Base-by-base conservation (phyloP, 2,888 invertebrate genomes). In the Serrognathus titanus region DNA sequence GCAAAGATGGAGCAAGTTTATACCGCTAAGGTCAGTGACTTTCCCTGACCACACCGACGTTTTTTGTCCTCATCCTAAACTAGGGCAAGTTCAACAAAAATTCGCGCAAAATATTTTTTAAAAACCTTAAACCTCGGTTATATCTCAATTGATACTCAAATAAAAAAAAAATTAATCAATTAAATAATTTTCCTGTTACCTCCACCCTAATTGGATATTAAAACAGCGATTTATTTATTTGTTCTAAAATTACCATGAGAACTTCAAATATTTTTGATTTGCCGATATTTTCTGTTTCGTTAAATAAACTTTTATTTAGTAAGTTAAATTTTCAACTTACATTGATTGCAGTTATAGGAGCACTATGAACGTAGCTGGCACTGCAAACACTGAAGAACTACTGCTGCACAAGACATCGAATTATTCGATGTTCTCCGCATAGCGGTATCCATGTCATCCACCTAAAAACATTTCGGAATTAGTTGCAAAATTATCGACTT, bases 361-460 rank as follows among this genome's bases (percentile, higher is more conserved):
- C 51, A 51, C 51, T 53, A 50, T 58, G 57, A 59, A 63, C 66
- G 69, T 66, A 66, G 71, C 66, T 65, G 62, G 65, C 74, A 72
- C 72, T 71, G 67, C 69, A 72, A 73, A 71, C 71, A 71, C 72
- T 67, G 74, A 74, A 74, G 75, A 74, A 76, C 73, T 72, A 73
- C 75, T 75, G 72, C 58, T 69, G 62, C 64, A 60, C 60, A 60
- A 57, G 66, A 69, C 38, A 48, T 48, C 63, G 66, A 64, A 68
- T 68, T 59, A 50, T 66, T 67, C 68, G 70, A 67, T 69, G 69
- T 68, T 66, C 69, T 71, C 69, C 67, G 69, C 66, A 71, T 77
- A 77, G 75, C 76, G 76, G 76, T 75, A 77, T 72, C 74, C 75
- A 75, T 74, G 67, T 71, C 72, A 70, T 72, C 69, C 67, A 72